A percentile compares a stretch with the other conserved stretches of the same genome.
phyloP scores from a whole-genome alignment of 2,113 vertebrate species.

The Ifrita kowaldi region DNA sequence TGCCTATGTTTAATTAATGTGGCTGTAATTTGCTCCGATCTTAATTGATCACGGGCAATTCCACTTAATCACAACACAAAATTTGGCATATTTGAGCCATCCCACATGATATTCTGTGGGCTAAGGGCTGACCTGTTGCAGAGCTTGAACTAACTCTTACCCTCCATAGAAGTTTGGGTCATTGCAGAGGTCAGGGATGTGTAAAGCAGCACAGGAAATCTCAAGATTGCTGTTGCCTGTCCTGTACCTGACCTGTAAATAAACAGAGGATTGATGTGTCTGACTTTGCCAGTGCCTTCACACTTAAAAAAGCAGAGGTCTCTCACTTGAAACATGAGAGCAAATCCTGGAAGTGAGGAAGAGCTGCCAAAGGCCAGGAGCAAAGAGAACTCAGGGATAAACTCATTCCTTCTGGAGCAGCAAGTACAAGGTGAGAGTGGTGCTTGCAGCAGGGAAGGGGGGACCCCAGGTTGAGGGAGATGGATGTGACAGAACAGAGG shows the following conservation, averaged over 20 bases:
- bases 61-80: slow-evolving; percentile 40
- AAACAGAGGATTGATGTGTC: not conserved
- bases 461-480: not conserved
- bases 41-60: slow-evolving; percentile 54
- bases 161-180: not conserved
- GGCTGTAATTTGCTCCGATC: slow-evolving; percentile 54
- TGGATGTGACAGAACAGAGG: not conserved
- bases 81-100: slow-evolving; percentile 22
- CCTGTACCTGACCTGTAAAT: slow-evolving; percentile 32
- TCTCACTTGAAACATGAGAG: not conserved
- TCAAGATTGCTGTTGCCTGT: not conserved
- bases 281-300: not conserved
- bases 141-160: not conserved
- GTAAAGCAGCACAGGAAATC: slow-evolving; percentile 7
- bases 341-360: not conserved
- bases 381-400: not conserved
- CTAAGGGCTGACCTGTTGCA: not conserved
- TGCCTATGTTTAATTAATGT: slow-evolving; percentile 69
- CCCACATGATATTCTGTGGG: not conserved
- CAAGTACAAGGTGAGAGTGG: not conserved
- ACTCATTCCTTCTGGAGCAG: not conserved
- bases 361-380: not conserved
- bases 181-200: not conserved
- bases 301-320: not conserved
- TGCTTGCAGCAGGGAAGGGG: not conserved